Percentiles rank a stretch among this genome's conserved stretches.
These are phyloP conservation scores for Drosophila lini DNA, from an alignment of 1,140 invertebrate species.

Conservation along the genomic window DNA sequence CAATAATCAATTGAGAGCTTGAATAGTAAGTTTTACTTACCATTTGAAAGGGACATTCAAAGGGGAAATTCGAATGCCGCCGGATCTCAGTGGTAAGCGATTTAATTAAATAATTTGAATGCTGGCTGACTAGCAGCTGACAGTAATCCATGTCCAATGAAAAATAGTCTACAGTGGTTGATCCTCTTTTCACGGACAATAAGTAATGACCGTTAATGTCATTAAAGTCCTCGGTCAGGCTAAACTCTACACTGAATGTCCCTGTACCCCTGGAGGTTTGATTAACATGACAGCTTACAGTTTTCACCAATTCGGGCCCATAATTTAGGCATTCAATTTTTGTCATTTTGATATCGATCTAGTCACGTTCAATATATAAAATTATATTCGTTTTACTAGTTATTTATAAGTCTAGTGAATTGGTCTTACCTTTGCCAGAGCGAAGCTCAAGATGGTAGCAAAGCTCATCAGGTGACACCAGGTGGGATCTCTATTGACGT, in stretches of 20 bases:
- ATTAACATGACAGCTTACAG: neutral
- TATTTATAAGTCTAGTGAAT: neutral
- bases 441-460: neutral
- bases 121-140: neutral
- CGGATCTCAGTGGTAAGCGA: constrained; percentile 16
- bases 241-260: neutral
- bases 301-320: neutral
- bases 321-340: constrained; percentile 5
- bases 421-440: neutral
- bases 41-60: constrained; percentile 32
- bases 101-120: constrained; percentile 13
- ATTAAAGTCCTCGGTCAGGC: neutral
- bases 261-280: neutral
- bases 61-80: constrained; percentile 16
- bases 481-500: neutral
- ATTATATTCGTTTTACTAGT: no score
- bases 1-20: neutral
- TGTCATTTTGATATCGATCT: neutral
- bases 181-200: constrained; percentile 9
- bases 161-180: constrained; percentile 9
- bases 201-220: neutral
- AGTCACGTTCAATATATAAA: neutral
- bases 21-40: neutral
- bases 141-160: constrained; percentile 21
- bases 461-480: neutral